Conservation (phyloP, 2,888 invertebrate genomes). For the Epirrita christyi region DNA sequence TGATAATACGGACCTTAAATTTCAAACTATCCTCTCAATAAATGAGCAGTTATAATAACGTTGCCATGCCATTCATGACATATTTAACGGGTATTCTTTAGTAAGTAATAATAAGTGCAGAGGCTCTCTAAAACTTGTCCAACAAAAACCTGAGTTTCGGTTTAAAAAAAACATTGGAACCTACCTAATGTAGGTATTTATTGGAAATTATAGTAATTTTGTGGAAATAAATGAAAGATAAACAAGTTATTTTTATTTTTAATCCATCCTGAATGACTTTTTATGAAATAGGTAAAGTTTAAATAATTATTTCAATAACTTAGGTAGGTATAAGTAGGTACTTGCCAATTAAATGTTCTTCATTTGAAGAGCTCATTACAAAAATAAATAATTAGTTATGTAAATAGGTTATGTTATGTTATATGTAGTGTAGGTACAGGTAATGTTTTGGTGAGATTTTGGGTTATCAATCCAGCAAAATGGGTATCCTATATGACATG, state of each 20-base stretch:
- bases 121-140: conserved; percentile 3
- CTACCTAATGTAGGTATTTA: conserved; percentile 1
- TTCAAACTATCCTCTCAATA: not conserved
- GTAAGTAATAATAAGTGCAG: not conserved
- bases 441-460: not conserved
- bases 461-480: not conserved
- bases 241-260: conserved; percentile 3
- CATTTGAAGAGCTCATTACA: no score
- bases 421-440: no score
- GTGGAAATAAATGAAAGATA: conserved; percentile 12
- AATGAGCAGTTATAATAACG: not conserved
- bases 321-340: no score
- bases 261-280: conserved; percentile 2
- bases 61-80: conserved; percentile 12
- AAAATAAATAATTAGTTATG: no score
- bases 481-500: conserved; percentile 33
- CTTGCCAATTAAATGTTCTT: no score
- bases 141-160: not conserved
- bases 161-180: not conserved
- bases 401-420: no score
- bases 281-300: not conserved
- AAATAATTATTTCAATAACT: no score
- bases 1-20: not conserved
- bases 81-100: conserved; percentile 11
- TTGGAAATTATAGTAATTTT: conserved; percentile 1